Evolutionary conservation across 2,797 vertebrate genomes (phyloP).

Genomic region (Hydrolagus colliei): DNA sequence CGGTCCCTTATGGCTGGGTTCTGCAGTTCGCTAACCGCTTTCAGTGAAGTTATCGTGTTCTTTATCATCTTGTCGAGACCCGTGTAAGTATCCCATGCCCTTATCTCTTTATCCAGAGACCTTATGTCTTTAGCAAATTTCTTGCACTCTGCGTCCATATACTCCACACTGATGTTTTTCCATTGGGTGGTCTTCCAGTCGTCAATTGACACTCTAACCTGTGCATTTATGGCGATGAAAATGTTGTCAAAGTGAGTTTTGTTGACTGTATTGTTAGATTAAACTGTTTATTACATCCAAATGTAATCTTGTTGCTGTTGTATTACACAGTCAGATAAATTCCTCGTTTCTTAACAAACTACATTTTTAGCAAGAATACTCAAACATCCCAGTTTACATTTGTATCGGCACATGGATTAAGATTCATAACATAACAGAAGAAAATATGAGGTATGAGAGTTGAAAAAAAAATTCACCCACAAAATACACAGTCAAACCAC

Average conservation of each 20-base stretch:
- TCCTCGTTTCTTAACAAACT: too few species aligned
- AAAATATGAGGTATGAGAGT: too few species aligned
- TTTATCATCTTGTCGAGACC: constrained; percentile 56
- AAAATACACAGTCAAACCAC: too few species aligned
- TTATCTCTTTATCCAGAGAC: constrained; percentile 55
- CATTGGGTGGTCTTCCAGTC: constrained; percentile 59
- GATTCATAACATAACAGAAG: too few species aligned
- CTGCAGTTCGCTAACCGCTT: constrained; percentile 53
- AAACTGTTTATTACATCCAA: neutral
- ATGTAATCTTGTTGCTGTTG: too few species aligned
- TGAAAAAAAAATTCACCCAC: too few species aligned
- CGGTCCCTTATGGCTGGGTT: constrained; percentile 56
- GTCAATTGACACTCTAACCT: constrained; percentile 53
- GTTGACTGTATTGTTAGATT: neutral
- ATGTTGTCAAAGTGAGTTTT: fast-evolving
- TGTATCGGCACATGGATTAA: too few species aligned
- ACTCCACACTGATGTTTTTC: constrained; percentile 55
- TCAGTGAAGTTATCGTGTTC: constrained; percentile 54
- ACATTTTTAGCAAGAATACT: too few species aligned
- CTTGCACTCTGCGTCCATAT: constrained; percentile 58
- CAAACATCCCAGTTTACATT: too few species aligned
- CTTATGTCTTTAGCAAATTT: constrained; percentile 57
- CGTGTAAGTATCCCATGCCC: constrained; percentile 49
- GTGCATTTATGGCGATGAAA: fast-evolving
- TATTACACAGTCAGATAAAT: too few species aligned